Percentiles rank a stretch among this genome's conserved stretches.
Conservation (phyloP, 2,113 vertebrate species). For the Aix galericulata region DNA sequence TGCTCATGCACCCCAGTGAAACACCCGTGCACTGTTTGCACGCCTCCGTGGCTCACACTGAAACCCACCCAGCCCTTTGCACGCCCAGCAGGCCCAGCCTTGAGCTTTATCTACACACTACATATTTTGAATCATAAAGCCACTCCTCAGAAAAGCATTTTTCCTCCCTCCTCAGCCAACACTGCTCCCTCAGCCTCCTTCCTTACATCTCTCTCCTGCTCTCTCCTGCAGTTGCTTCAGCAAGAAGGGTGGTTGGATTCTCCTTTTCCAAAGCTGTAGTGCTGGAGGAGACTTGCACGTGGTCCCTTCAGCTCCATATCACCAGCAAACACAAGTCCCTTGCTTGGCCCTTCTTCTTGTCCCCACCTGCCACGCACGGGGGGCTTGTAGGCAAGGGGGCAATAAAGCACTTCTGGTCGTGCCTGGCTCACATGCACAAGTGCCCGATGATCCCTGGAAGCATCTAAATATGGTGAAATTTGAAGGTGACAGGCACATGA, state of each 20-base stretch:
- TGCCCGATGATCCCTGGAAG: background rate
- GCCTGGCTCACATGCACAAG: background rate
- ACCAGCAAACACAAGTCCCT: background rate
- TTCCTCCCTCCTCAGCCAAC: background rate
- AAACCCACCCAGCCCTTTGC: background rate
- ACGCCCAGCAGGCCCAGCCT: background rate
- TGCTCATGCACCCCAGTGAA: accelerated
- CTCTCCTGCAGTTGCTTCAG: background rate
- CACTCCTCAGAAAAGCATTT: background rate
- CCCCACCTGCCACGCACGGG: background rate
- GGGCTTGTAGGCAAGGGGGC: background rate
- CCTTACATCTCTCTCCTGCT: background rate
- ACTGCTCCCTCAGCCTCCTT: background rate
- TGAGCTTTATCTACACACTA: background rate
- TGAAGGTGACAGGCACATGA: background rate
- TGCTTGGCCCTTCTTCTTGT: background rate
- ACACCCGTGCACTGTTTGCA: background rate
- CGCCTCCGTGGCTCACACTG: background rate
- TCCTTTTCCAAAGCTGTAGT: background rate
- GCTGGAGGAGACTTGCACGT: background rate
- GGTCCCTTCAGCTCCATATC: background rate
- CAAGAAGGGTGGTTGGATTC: background rate
- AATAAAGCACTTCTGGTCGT: background rate
- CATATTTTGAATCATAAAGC: background rate
- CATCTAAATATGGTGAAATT: background rate